phyloP scores from a whole-genome alignment of 2,797 vertebrate genomes.

The Alauda arvensis region DNA sequence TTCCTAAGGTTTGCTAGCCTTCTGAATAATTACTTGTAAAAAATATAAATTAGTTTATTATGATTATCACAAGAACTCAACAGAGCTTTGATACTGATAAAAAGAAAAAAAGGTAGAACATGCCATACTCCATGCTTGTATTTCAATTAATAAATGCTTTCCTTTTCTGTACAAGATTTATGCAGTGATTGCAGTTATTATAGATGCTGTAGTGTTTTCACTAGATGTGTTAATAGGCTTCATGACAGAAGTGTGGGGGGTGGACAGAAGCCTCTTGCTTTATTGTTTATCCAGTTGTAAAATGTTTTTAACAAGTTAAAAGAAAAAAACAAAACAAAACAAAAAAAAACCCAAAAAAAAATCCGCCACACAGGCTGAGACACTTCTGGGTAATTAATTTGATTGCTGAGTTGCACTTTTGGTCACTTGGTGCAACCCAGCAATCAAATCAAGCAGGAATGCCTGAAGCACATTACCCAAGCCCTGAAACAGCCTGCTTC shows the following conservation, averaged over 20 bases:
- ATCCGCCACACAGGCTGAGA: fast-evolving
- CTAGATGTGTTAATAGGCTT: neutral
- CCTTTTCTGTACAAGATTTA: neutral
- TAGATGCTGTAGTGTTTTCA: neutral
- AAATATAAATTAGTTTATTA: neutral
- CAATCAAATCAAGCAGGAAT: neutral
- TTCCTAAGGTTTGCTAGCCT: neutral
- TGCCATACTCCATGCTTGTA: neutral
- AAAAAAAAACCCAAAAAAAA: too few relatives aligned
- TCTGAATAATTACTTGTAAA: neutral
- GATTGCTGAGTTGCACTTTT: too few relatives aligned
- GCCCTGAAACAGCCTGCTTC: neutral
- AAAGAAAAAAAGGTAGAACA: neutral
- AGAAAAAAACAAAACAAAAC: too few relatives aligned
- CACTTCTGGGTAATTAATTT: neutral
- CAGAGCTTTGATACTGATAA: neutral
- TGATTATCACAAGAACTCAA: neutral
- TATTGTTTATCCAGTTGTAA: neutral
- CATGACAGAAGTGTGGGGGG: neutral
- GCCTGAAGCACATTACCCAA: neutral
- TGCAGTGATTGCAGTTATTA: neutral
- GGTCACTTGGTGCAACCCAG: neutral
- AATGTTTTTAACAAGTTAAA: neutral
- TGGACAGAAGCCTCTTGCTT: neutral
- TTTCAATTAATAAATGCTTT: neutral